These are phyloP conservation scores for Plutella xylostella DNA, from an alignment of 2,888 invertebrate genomes.

Conservation along the genomic window DNA sequence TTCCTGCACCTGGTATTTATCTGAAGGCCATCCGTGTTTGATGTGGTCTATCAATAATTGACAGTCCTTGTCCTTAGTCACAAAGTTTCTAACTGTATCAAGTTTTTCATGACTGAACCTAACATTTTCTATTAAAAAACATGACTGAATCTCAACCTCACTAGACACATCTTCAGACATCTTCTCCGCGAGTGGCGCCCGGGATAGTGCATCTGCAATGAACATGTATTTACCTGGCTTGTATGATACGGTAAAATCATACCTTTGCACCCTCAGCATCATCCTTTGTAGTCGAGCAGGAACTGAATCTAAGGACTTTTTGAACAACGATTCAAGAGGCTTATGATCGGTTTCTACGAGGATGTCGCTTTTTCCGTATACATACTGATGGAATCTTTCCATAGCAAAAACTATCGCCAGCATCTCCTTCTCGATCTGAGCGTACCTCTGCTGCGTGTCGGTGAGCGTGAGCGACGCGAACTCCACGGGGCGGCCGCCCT, in stretches of 20 bases:
- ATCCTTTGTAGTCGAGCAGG: slow-evolving; percentile 23
- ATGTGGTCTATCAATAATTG: background rate
- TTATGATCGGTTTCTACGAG: slow-evolving; percentile 25
- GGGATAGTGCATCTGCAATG: slow-evolving; percentile 25
- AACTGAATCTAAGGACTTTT: slow-evolving; percentile 17
- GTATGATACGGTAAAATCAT: slow-evolving; percentile 20
- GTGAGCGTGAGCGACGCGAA: slow-evolving; percentile 16
- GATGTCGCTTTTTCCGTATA: slow-evolving; percentile 19
- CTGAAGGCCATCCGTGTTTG: background rate
- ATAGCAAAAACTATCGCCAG: slow-evolving; percentile 23
- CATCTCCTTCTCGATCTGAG: slow-evolving; percentile 27
- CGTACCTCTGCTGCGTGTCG: slow-evolving; percentile 21
- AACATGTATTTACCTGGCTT: slow-evolving; percentile 23
- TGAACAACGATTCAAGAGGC: slow-evolving; percentile 23
- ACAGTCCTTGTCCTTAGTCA: background rate
- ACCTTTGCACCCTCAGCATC: slow-evolving; percentile 20
- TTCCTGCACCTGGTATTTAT: background rate
- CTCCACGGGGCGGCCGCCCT: slow-evolving; percentile 17
- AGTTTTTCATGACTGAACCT: background rate
- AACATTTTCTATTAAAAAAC: background rate
- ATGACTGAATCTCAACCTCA: slow-evolving; percentile 1
- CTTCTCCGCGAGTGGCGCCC: slow-evolving; percentile 13
- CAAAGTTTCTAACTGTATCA: background rate
- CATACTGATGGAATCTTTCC: slow-evolving; percentile 22
- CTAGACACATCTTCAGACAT: background rate